These are phyloP conservation scores for Agriotes lineatus DNA, from an alignment of 2,888 invertebrate species.

Conservation along the genomic window DNA sequence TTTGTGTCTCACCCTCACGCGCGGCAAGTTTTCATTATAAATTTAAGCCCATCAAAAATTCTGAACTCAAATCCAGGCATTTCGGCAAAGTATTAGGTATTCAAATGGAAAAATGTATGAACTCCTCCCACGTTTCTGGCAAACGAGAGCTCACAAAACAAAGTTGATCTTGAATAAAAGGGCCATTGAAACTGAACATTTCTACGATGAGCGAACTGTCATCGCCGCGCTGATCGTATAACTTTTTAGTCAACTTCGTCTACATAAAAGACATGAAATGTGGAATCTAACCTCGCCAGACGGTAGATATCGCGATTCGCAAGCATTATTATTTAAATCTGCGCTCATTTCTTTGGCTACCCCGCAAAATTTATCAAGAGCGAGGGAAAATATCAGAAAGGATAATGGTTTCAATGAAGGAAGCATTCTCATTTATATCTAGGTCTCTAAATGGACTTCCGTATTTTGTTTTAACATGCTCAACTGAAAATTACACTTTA, in stretches of 20 bases:
- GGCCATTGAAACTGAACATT: slow-evolving; percentile 48
- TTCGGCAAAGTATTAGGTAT: slow-evolving; percentile 44
- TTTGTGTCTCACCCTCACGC: slow-evolving; percentile 25
- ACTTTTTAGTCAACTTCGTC: slow-evolving; percentile 36
- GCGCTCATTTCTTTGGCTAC: slow-evolving; percentile 23
- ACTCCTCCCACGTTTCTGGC: slow-evolving; percentile 43
- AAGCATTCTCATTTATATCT: too few relatives aligned
- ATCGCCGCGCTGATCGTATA: slow-evolving; percentile 37
- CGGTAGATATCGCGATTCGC: slow-evolving; percentile 18
- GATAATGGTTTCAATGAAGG: too few relatives aligned
- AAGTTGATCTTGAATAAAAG: slow-evolving; percentile 52
- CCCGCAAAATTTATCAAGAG: slow-evolving; percentile 21
- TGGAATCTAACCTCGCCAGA: slow-evolving; percentile 28
- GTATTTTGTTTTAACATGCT: too few relatives aligned
- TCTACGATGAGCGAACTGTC: slow-evolving; percentile 46
- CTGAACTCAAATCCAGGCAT: slow-evolving; percentile 41
- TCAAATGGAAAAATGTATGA: slow-evolving; percentile 48
- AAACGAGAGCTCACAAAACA: slow-evolving; percentile 48
- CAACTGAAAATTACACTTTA: too few relatives aligned
- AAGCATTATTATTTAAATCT: slow-evolving; percentile 33
- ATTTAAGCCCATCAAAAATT: slow-evolving; percentile 41
- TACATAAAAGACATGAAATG: slow-evolving; percentile 32
- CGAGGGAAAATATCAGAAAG: background rate
- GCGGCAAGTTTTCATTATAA: slow-evolving; percentile 36
- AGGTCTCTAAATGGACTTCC: too few relatives aligned